These are phyloP conservation scores for Baronia brevicornis DNA, from an alignment of 2,888 invertebrate genomes.

Conservation along the genomic window DNA sequence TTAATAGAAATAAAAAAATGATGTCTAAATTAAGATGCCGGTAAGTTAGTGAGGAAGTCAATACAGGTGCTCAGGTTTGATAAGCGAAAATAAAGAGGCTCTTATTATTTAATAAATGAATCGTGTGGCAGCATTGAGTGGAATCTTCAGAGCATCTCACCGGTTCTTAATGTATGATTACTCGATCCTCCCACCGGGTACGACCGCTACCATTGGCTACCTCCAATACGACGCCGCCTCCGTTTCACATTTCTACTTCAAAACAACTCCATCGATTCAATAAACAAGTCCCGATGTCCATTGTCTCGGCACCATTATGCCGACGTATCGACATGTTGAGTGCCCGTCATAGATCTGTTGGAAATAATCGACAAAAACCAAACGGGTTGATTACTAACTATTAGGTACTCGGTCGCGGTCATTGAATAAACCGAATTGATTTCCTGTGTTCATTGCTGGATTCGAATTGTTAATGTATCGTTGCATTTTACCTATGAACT, in stretches of 20 bases:
- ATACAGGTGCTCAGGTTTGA: too few species aligned
- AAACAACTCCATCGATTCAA: constrained; percentile 70
- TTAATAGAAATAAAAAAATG: constrained; percentile 22
- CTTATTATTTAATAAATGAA: constrained; percentile 30
- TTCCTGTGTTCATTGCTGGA: constrained; percentile 19
- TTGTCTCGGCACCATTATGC: constrained; percentile 64
- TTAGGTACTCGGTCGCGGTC: constrained; percentile 29
- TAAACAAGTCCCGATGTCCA: constrained; percentile 71
- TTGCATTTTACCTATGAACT: too few species aligned
- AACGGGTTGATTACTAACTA: constrained; percentile 31
- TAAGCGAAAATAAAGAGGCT: constrained; percentile 21
- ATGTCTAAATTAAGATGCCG: constrained; percentile 34
- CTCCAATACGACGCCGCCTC: constrained; percentile 57
- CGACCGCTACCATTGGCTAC: constrained; percentile 61
- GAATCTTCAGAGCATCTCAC: constrained; percentile 43
- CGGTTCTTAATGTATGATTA: constrained; percentile 55
- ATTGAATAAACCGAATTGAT: constrained; percentile 25
- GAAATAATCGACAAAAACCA: constrained; percentile 45
- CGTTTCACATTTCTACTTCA: constrained; percentile 65
- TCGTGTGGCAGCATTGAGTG: constrained; percentile 39
- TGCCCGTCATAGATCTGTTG: constrained; percentile 55
- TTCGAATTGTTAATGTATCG: too few species aligned
- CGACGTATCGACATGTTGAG: constrained; percentile 48
- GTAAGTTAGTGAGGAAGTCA: too few species aligned
- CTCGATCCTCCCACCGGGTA: constrained; percentile 62